Evolutionary conservation across 2,888 invertebrate species (phyloP), one percentile per base, ranked within the genome.

Genomic region (Esperia sulphurella): DNA sequence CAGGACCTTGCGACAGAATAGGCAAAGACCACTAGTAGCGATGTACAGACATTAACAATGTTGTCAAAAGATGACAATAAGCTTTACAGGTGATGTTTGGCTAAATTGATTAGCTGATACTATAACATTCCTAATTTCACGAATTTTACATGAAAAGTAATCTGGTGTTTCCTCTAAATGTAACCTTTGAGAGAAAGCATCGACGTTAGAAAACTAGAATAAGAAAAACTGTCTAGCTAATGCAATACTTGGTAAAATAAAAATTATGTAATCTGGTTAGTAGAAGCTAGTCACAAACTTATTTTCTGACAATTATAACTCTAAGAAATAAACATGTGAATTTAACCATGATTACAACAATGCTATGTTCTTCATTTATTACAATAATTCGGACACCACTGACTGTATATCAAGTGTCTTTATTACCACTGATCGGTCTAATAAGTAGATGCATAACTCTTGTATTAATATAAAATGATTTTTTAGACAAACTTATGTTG

Each of bases 251-350:
- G 21, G 21, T 21, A 21, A 5, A 21, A 21, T 21, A 21, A 21
- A 21, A 21, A 6, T 14, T 45, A 21, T 40, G 6, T 7, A 37
- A 43, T 28, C 21, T 45, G 63, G 63, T 72, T 68, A 61, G 65
- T 68, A 62, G 65, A 61, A 69, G 59, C 75, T 77, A 75, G 77
- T 76, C 73, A 69, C 55, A 55, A 54, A 41, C 7, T 53, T 53
- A 50, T 50, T 53, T 53, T 57, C 54, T 51, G 53, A 57, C 49
- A 14, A 14, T 52, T 46, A n/a, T 44, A 10, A 4, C 3, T 4
- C 33, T 10, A 8, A 8, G 10, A 9, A 14, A 40, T 40, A 14
- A 21, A 10, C 1, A 39, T n/a, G 33, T 8, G 21, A n/a, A 14
- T n/a, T n/a, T n/a, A n/a, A n/a, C n/a, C n/a, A n/a, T n/a, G n/a